Evolutionary conservation across 2,888 invertebrate genomes (phyloP).

Genomic region (Euplexia lucipara): DNA sequence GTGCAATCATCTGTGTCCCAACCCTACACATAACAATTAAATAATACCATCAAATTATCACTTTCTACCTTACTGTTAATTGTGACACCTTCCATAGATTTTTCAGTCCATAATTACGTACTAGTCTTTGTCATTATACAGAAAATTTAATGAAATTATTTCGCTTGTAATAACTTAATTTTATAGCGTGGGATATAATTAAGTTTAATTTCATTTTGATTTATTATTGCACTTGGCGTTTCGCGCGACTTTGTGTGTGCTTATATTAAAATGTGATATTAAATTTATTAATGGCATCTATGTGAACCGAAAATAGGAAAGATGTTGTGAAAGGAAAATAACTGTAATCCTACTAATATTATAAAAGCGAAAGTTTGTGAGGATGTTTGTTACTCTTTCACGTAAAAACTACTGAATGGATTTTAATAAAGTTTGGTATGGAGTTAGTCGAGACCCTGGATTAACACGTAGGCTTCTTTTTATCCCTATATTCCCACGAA

Average conservation of each 20-base stretch:
- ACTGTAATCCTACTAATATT: too few relatives aligned
- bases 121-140: constrained; percentile 43
- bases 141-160: constrained; percentile 39
- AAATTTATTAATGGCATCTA: too few relatives aligned
- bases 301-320: too few relatives aligned
- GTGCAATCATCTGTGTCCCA: background rate
- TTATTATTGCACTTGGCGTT: constrained; percentile 16
- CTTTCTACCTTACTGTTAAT: constrained; percentile 42
- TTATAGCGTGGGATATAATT: constrained; percentile 31
- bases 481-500: too few relatives aligned
- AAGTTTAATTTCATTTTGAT: constrained; percentile 49
- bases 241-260: background rate
- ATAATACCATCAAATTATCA: constrained; percentile 53
- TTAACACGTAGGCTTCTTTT: too few relatives aligned
- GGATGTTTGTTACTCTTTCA: too few relatives aligned
- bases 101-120: constrained; percentile 52
- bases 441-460: too few relatives aligned
- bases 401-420: too few relatives aligned
- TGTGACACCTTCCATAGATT: constrained; percentile 46
- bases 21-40: constrained; percentile 55
- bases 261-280: background rate
- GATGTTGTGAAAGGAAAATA: too few relatives aligned
- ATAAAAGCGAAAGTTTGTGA: too few relatives aligned
- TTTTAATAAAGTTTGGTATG: too few relatives aligned
- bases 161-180: constrained; percentile 56